These are phyloP conservation scores for Zaprionus gabonicus DNA, from an alignment of 1,140 invertebrate genomes.

Conservation along the genomic window DNA sequence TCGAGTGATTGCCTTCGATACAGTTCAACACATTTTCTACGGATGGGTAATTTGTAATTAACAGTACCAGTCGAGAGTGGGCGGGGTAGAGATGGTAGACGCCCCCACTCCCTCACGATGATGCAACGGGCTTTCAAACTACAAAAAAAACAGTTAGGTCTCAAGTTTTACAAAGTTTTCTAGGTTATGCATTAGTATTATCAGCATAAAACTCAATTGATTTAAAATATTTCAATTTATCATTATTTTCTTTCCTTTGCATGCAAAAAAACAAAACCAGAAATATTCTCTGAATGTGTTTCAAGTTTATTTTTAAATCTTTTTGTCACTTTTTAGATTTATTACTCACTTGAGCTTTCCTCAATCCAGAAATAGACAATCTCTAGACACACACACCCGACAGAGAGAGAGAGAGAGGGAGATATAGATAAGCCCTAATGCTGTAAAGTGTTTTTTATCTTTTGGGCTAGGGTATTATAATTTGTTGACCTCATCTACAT, in stretches of 20 bases:
- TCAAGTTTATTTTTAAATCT: slow-evolving; percentile 33
- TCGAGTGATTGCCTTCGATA: slow-evolving; percentile 55
- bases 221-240: background rate
- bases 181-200: slow-evolving; percentile 25
- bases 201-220: background rate
- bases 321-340: slow-evolving; percentile 14
- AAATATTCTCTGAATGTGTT: background rate
- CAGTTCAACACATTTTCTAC: slow-evolving; percentile 62
- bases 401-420: background rate
- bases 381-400: background rate
- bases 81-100: background rate
- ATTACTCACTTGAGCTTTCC: slow-evolving; percentile 16
- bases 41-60: slow-evolving; percentile 35
- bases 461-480: slow-evolving; percentile 35
- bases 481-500: slow-evolving; percentile 64
- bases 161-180: slow-evolving; percentile 8
- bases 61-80: background rate
- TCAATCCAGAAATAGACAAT: slow-evolving; percentile 31
- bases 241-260: background rate
- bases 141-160: slow-evolving; percentile 7
- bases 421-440: slow-evolving; percentile 17
- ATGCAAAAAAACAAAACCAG: slow-evolving; percentile 11
- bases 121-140: slow-evolving; percentile 44
- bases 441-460: slow-evolving; percentile 38
- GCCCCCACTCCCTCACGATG: slow-evolving; percentile 14